Percentiles rank a stretch among this genome's conserved stretches.
These are phyloP conservation scores for Gyps fulvus DNA, from an alignment of 2,113 vertebrate species.

Conservation along the genomic window DNA sequence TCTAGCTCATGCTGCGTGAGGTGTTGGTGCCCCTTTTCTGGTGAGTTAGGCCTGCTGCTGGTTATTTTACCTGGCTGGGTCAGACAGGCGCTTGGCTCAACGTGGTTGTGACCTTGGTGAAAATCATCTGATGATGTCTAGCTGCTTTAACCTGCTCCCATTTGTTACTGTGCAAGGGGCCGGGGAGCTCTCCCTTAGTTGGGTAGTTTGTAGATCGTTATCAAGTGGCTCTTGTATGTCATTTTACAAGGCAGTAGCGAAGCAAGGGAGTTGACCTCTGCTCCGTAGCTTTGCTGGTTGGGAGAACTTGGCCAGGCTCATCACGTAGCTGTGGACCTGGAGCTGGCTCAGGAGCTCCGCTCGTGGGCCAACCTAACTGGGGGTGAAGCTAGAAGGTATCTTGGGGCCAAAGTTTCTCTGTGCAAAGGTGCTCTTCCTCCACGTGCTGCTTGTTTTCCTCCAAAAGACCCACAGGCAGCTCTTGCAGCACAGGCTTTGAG, in stretches of 20 bases:
- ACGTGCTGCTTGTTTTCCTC: background rate
- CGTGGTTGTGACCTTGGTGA: background rate
- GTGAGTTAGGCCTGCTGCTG: too few relatives aligned
- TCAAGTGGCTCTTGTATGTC: background rate
- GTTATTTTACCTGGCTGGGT: background rate
- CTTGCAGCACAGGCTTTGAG: background rate
- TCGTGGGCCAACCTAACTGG: background rate
- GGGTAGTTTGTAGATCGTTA: background rate
- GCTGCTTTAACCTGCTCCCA: background rate
- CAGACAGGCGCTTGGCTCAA: background rate
- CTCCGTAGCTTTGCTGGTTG: background rate
- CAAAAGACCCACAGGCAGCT: background rate
- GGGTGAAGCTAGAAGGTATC: background rate
- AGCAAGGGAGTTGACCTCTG: background rate
- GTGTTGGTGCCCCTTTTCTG: background rate
- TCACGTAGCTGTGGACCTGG: background rate
- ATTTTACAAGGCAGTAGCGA: background rate
- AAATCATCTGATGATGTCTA: background rate
- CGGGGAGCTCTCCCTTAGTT: background rate
- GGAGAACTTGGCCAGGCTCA: background rate
- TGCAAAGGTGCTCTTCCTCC: background rate
- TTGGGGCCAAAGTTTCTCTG: background rate
- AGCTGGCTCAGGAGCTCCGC: background rate
- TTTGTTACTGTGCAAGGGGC: background rate
- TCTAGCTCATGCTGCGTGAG: background rate